Percentiles rank a stretch among this genome's conserved stretches.
phyloP scores from a whole-genome alignment of 2,113 vertebrate species.

The Corydoras sp. region DNA sequence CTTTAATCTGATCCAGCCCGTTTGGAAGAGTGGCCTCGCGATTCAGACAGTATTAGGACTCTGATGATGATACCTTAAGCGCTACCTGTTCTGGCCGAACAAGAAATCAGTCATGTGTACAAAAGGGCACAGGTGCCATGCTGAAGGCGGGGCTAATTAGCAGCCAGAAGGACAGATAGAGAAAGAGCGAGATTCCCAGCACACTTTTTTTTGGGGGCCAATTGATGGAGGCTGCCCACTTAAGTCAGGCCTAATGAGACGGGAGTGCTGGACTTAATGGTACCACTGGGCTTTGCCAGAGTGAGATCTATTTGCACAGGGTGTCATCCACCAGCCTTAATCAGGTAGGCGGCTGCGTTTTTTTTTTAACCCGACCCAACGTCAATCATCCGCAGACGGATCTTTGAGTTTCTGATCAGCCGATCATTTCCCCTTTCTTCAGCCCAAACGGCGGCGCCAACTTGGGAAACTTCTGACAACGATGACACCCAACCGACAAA shows the following conservation, averaged over 20 bases:
- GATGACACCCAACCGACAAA: slow-evolving; percentile 19
- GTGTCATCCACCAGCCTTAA: slow-evolving; percentile 80
- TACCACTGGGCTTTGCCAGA: slow-evolving; percentile 80
- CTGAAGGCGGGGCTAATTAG: slow-evolving; percentile 78
- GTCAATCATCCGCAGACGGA: slow-evolving; percentile 37
- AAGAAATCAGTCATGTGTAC: slow-evolving; percentile 41
- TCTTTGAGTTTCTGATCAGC: slow-evolving; percentile 42
- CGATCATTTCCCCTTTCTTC: slow-evolving; percentile 28
- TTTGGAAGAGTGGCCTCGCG: neutral
- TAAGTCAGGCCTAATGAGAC: slow-evolving; percentile 81
- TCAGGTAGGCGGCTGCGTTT: slow-evolving; percentile 56
- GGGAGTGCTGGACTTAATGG: slow-evolving; percentile 73
- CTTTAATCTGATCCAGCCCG: neutral
- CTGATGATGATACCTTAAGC: slow-evolving; percentile 34
- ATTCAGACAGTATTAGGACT: slow-evolving; percentile 29
- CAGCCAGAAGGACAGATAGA: slow-evolving; percentile 41
- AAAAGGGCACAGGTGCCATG: slow-evolving; percentile 54
- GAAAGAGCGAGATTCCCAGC: slow-evolving; percentile 57
- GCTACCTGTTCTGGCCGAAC: slow-evolving; percentile 40
- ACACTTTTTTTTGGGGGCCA: slow-evolving; percentile 63
- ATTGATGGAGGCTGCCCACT: slow-evolving; percentile 77
- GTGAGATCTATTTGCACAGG: slow-evolving; percentile 76
- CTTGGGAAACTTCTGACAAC: neutral
- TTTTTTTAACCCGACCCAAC: slow-evolving; percentile 32
- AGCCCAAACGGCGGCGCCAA: slow-evolving; percentile 15